These are phyloP conservation scores for Sphaerophoria rueppellii DNA, from an alignment of 2,888 invertebrate species.

Conservation along the genomic window DNA sequence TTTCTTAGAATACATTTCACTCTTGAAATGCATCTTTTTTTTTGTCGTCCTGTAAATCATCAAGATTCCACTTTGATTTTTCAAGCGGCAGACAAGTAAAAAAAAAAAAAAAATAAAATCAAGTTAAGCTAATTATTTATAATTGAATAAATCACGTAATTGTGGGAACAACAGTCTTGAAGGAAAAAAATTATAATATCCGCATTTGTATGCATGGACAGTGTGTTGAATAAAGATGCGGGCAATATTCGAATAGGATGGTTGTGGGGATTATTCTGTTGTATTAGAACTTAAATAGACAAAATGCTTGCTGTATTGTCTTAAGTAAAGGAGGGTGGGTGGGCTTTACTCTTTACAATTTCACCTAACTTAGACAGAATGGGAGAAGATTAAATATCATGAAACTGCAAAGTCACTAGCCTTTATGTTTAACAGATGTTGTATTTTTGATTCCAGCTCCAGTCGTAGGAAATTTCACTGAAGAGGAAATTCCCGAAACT, in stretches of 20 bases:
- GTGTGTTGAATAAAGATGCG: slow-evolving; percentile 42
- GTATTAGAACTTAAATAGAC: slow-evolving; percentile 6
- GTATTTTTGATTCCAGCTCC: slow-evolving; percentile 44
- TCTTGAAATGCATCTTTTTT: background rate
- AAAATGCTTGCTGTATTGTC: no score
- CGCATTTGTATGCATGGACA: slow-evolving; percentile 49
- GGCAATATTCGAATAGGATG: slow-evolving; percentile 21
- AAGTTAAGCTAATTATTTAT: slow-evolving; percentile 61
- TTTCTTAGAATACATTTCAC: slow-evolving; percentile 14
- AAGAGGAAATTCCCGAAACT: slow-evolving; percentile 61
- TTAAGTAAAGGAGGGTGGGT: no score
- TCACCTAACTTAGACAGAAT: no score
- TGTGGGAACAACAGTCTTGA: slow-evolving; percentile 42
- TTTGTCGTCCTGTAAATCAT: slow-evolving; percentile 28
- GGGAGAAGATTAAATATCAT: no score
- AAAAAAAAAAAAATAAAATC: slow-evolving; percentile 16
- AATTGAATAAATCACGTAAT: slow-evolving; percentile 65
- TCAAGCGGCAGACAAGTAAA: background rate
- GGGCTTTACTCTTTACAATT: no score
- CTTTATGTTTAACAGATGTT: no score
- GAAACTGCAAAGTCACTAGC: no score
- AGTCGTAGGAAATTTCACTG: slow-evolving; percentile 62
- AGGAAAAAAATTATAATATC: slow-evolving; percentile 54
- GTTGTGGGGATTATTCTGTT: slow-evolving; percentile 19
- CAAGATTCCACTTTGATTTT: slow-evolving; percentile 35